These are phyloP conservation scores for Agapostemon virescens DNA, from an alignment of 2,888 invertebrate species.

Conservation along the genomic window DNA sequence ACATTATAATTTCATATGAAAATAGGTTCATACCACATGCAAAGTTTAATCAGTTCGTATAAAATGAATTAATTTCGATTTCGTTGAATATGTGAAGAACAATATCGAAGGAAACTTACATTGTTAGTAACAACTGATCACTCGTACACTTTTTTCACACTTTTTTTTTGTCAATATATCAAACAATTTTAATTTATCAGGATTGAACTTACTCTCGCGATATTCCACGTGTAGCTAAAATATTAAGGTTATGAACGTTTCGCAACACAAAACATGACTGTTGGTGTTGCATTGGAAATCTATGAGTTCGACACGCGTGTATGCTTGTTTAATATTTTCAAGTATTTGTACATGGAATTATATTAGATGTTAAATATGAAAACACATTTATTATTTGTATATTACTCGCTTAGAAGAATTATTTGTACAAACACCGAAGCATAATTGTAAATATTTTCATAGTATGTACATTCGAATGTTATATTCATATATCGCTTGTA, in stretches of 20 bases:
- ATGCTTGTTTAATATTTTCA: not conserved
- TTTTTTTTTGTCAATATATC: not conserved
- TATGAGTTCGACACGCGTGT: not conserved
- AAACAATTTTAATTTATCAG: not conserved
- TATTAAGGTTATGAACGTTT: slow-evolving; percentile 46
- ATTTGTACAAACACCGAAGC: not conserved
- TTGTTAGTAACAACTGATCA: slow-evolving; percentile 17
- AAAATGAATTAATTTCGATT: not conserved
- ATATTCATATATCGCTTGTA: not conserved
- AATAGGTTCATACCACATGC: not conserved
- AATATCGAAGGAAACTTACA: slow-evolving; percentile 36
- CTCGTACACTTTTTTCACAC: slow-evolving; percentile 21
- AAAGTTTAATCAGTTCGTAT: not conserved
- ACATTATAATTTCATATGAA: not conserved
- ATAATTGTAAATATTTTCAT: not conserved
- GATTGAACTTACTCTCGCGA: not conserved
- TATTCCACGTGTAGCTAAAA: slow-evolving; percentile 31
- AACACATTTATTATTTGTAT: not conserved
- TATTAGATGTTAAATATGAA: not conserved
- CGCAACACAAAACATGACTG: slow-evolving; percentile 19
- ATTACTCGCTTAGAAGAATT: not conserved
- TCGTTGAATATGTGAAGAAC: not conserved
- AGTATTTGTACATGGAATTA: slow-evolving; percentile 2
- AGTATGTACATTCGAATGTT: not conserved
- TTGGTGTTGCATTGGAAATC: not conserved